Percentiles rank a stretch among this genome's conserved stretches.
These are phyloP conservation scores for Perizoma affinitatum DNA, from an alignment of 2,888 invertebrate species.

Conservation along the genomic window DNA sequence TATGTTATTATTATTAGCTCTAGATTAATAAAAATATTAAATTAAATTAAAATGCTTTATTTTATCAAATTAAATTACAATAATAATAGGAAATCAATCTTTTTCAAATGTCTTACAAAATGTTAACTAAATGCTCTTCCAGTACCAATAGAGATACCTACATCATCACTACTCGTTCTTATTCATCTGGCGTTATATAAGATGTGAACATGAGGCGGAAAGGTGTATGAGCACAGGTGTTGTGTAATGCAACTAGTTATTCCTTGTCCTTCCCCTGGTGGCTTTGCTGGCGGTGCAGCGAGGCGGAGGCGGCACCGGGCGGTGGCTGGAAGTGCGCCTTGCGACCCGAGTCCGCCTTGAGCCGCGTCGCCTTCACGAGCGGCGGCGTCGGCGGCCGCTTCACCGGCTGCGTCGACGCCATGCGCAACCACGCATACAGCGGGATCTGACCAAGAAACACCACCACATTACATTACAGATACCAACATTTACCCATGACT, in stretches of 20 bases:
- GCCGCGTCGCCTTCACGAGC: slow-evolving; percentile 71
- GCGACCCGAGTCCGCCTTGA: slow-evolving; percentile 42
- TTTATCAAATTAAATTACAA: slow-evolving; percentile 7
- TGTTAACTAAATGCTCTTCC: too few relatives aligned
- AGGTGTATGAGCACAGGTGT: too few relatives aligned
- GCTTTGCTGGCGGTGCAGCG: slow-evolving; percentile 5
- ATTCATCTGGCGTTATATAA: too few relatives aligned
- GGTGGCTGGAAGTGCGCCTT: slow-evolving; percentile 32
- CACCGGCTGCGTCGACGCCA: slow-evolving; percentile 83
- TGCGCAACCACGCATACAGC: slow-evolving; percentile 87
- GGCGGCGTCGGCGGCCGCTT: slow-evolving; percentile 83
- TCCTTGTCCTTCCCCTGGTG: slow-evolving; percentile 1
- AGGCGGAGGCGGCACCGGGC: slow-evolving; percentile 2
- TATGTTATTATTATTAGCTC: slow-evolving; percentile 2
- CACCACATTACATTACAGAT: too few relatives aligned
- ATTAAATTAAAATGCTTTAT: slow-evolving; percentile 1
- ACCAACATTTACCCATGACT: too few relatives aligned
- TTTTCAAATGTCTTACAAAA: neutral
- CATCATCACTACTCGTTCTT: too few relatives aligned
- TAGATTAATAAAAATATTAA: neutral
- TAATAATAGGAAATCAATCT: neutral
- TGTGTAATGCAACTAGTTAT: too few relatives aligned
- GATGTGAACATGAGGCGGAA: too few relatives aligned
- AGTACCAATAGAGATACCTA: too few relatives aligned
- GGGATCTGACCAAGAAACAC: slow-evolving; percentile 82